Conservation (phyloP, 2,888 invertebrate species). For the Diloba caeruleocephala region DNA sequence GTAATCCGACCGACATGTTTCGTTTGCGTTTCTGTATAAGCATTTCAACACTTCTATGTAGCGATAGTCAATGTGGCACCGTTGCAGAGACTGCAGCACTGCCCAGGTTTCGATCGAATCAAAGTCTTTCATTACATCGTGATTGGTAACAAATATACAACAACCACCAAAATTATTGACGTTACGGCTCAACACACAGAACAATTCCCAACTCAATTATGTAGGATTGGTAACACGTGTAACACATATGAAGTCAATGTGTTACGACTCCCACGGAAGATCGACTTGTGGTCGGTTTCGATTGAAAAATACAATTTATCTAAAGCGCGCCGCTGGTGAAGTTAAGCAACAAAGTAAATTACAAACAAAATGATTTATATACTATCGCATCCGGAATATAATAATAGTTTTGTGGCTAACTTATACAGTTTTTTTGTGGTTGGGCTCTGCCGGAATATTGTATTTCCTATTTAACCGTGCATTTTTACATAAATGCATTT, state of each 20-base stretch:
- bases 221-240: slow-evolving; percentile 29
- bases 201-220: slow-evolving; percentile 7
- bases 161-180: too few species aligned
- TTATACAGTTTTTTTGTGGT: slow-evolving; percentile 21
- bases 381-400: slow-evolving; percentile 25
- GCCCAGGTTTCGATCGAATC: too few species aligned
- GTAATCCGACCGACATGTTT: too few species aligned
- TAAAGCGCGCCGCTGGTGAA: neutral
- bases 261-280: slow-evolving; percentile 20
- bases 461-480: slow-evolving; percentile 1
- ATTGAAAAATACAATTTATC: slow-evolving; percentile 45
- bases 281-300: slow-evolving; percentile 17
- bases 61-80: too few species aligned
- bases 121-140: too few species aligned
- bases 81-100: too few species aligned
- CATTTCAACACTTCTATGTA: too few species aligned
- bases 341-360: slow-evolving; percentile 18
- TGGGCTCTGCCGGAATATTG: slow-evolving; percentile 9
- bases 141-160: too few species aligned
- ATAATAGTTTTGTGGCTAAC: slow-evolving; percentile 30
- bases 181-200: too few species aligned
- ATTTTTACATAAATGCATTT: slow-evolving; percentile 12
- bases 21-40: too few species aligned
- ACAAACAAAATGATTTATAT: slow-evolving; percentile 46
- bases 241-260: slow-evolving; percentile 17